Evolutionary conservation across 2,888 invertebrate genomes (phyloP), one percentile per base, ranked within the genome.

Genomic region (Pachycephus smyrnensis): DNA sequence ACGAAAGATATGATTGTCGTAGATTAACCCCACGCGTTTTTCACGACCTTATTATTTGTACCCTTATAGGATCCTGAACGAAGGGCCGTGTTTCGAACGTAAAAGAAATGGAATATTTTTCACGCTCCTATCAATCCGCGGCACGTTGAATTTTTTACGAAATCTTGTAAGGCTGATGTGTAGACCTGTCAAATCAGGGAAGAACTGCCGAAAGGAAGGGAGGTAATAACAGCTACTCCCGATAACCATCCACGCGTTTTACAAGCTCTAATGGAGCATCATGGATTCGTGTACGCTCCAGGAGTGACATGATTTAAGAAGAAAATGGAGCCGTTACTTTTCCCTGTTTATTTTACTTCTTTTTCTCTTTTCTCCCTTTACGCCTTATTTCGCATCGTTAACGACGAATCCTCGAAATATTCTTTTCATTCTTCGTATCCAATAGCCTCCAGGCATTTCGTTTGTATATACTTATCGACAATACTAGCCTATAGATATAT

Each of bases 371-470:
- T 68, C 15, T 33, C 37, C 40, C 40, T 15, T 55, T 6, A 55
- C 23, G 9, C 23, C 23, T 55, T 23, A 55, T 23, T 55, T 55
- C 55, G 55, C 55, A 23, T 55, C 1, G 55, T 9, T 23, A 23
- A 55, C 55, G 55, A 55, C 55, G 55, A 9, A 55, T 6, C 12
- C n/a, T n/a, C 35, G 0, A 23, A 15, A 15, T 36, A 36, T 71
- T 76, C 77, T 15, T 69, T 33, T 76, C 73, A 69, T 68, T 12
- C 73, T 35, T 36, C 75, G 69, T 77, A 35, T 77, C 68, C 36
- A 35, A 36, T 15, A 55, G 55, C 9, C 55, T 55, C 2, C 9
- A 23, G 55, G 23, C 23, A 23, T 55, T 55, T 23, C 2, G 6
- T 55, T 23, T 15, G 6, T 55, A 23, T 23, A 55, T 55, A 55